Conservation (phyloP, 2,113 vertebrate species). For the Anarrhichthys ocellatus region DNA sequence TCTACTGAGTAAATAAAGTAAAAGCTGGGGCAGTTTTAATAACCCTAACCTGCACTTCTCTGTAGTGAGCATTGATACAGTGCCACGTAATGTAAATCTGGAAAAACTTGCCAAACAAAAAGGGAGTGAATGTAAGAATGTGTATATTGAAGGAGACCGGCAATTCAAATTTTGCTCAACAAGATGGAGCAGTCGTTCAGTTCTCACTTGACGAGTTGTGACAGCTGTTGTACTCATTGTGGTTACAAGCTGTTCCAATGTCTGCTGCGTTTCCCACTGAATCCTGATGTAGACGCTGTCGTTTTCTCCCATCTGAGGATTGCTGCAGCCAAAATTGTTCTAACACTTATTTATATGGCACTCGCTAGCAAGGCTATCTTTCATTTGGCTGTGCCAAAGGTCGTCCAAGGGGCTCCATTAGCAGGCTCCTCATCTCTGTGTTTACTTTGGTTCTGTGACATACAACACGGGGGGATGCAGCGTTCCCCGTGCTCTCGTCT, state of each 20-base stretch:
- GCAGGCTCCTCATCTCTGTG: constrained; percentile 48
- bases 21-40: background rate
- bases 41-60: background rate
- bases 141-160: constrained; percentile 18
- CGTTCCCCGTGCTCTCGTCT: constrained; percentile 39
- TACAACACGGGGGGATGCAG: constrained; percentile 38
- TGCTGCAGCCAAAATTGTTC: constrained; percentile 35
- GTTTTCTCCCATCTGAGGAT: constrained; percentile 44
- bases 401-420: constrained; percentile 53
- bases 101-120: constrained; percentile 4
- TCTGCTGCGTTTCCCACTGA: constrained; percentile 42
- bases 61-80: background rate
- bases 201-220: constrained; percentile 52
- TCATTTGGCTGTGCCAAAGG: constrained; percentile 27
- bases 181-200: constrained; percentile 28
- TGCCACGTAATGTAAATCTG: constrained; percentile 2
- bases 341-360: constrained; percentile 42
- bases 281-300: constrained; percentile 54
- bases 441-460: constrained; percentile 68
- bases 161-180: constrained; percentile 19
- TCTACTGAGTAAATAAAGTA: background rate
- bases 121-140: background rate
- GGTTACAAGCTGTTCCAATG: constrained; percentile 52
- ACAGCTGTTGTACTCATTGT: constrained; percentile 56
- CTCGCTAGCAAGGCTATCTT: constrained; percentile 18